Evolutionary conservation across 2,113 vertebrate species (phyloP).

Genomic region (Paradoxurus hermaphroditus): DNA sequence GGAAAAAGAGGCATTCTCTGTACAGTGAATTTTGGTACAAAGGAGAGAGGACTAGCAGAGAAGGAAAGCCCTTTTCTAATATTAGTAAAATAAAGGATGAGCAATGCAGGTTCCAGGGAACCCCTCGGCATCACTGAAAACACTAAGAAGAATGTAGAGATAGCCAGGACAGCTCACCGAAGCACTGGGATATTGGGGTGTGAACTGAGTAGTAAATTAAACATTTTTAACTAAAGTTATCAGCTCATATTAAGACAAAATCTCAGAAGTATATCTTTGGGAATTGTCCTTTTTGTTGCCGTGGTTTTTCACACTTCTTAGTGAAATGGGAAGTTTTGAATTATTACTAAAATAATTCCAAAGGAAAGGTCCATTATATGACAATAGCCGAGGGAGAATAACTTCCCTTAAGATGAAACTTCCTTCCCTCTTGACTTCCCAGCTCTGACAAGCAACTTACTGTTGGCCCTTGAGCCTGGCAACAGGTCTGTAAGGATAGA

Average conservation of each 20-base stretch:
- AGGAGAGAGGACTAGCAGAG: not conserved
- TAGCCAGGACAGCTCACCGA: not conserved
- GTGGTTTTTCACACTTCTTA: not conserved
- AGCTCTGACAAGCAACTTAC: not conserved
- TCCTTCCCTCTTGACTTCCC: not conserved
- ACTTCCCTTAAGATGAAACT: not conserved
- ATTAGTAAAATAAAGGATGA: not conserved
- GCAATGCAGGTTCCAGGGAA: not conserved
- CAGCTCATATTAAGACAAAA: not conserved
- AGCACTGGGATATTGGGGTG: not conserved
- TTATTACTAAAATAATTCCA: not conserved
- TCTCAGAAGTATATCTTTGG: not conserved
- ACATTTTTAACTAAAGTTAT: constrained; percentile 24
- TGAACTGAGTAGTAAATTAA: not conserved
- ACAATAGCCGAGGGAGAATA: not conserved
- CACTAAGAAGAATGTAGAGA: not conserved
- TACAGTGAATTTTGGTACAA: not conserved
- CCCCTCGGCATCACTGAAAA: not conserved
- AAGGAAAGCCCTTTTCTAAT: constrained; percentile 28
- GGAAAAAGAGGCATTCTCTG: not conserved
- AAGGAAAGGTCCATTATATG: not conserved
- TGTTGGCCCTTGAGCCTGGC: not conserved
- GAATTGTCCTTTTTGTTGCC: constrained; percentile 24
- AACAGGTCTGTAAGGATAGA: not conserved
- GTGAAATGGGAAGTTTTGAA: not conserved